Percentiles rank a stretch among this genome's conserved stretches.
Conservation (phyloP, 2,888 invertebrate genomes). For the Hirtodrosophila trivittata region DNA sequence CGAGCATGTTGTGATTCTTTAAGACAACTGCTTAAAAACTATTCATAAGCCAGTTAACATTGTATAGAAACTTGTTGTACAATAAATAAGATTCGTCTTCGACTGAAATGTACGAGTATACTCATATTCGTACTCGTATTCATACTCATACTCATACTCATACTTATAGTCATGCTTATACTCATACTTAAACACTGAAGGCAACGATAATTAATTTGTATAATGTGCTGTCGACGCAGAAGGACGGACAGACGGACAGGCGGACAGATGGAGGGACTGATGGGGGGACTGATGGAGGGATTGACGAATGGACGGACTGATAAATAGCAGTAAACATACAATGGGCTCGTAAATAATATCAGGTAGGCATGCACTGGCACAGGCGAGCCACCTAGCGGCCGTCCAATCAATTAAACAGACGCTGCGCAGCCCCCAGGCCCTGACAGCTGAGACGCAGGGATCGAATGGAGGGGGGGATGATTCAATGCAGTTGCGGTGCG, state of each 20-base stretch:
- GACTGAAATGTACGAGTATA: too few species aligned
- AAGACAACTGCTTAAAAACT: too few species aligned
- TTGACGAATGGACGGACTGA: constrained; percentile 23
- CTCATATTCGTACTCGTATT: too few species aligned
- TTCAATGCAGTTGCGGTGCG: constrained; percentile 47
- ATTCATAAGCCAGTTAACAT: too few species aligned
- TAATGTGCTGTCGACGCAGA: constrained; percentile 64
- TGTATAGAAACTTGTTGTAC: too few species aligned
- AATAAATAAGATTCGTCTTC: too few species aligned
- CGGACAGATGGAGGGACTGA: not conserved
- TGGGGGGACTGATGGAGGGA: not conserved
- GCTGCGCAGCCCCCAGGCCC: constrained; percentile 19
- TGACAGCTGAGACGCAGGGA: not conserved
- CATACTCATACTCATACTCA: too few species aligned
- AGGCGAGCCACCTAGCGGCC: constrained; percentile 50
- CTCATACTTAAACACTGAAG: not conserved
- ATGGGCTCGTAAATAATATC: constrained; percentile 54
- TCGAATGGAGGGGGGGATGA: not conserved
- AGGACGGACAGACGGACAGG: constrained; percentile 23
- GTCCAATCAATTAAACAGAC: constrained; percentile 66
- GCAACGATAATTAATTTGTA: constrained; percentile 67
- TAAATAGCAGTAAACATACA: constrained; percentile 63
- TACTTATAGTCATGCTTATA: constrained; percentile 3
- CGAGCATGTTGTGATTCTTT: too few species aligned
- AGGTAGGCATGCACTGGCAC: constrained; percentile 40